Conservation (phyloP, 2,113 vertebrate species). For the Papio anubis region DNA sequence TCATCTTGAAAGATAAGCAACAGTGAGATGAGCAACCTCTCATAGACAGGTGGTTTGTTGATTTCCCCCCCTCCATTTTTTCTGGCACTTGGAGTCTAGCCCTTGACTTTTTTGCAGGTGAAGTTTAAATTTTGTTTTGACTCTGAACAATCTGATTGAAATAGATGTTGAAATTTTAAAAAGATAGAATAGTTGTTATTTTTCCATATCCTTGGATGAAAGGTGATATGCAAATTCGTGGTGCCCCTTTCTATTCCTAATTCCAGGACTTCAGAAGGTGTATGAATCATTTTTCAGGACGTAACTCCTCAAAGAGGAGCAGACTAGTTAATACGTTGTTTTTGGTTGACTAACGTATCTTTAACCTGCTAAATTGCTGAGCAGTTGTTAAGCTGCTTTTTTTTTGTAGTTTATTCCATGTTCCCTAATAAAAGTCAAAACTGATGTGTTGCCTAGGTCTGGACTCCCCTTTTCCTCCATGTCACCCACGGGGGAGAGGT, state of each 20-base stretch:
- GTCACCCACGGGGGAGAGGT: no score
- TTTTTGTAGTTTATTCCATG: no score
- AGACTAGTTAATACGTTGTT: neutral
- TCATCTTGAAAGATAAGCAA: neutral
- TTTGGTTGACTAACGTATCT: neutral
- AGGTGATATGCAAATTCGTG: neutral
- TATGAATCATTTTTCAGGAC: neutral
- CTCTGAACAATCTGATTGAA: neutral
- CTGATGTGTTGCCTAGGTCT: neutral
- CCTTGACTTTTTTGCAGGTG: neutral
- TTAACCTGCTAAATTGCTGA: neutral
- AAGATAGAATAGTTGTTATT: neutral
- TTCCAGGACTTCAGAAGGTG: neutral
- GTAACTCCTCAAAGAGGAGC: neutral
- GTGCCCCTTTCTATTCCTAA: neutral
- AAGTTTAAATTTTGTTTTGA: neutral
- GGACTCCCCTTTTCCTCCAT: neutral
- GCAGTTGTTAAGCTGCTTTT: neutral
- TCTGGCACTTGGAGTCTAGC: neutral
- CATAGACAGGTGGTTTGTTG: neutral
- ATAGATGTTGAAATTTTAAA: constrained; percentile 10
- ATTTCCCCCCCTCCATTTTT: neutral
- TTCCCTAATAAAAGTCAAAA: neutral
- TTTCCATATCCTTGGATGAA: neutral
- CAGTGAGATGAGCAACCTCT: neutral